Conservation (phyloP, 2,888 invertebrate genomes). For the Buathra laborator region DNA sequence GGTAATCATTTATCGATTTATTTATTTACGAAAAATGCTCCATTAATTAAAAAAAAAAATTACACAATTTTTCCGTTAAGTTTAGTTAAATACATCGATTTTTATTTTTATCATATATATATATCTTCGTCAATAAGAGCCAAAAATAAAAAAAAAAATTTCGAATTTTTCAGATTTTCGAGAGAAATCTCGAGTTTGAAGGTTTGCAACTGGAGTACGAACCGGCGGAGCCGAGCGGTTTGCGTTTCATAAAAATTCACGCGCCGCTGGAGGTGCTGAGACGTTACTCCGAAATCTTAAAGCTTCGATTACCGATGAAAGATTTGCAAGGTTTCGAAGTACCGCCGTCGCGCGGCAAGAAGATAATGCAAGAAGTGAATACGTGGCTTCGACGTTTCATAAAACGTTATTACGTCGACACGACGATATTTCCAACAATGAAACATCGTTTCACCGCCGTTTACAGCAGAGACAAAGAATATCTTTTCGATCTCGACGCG, state of each 20-base stretch:
- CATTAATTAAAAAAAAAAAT: background rate
- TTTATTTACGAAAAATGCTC: background rate
- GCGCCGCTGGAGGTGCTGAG: conserved; percentile 93
- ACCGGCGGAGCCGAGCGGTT: conserved; percentile 88
- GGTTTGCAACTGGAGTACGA: conserved; percentile 92
- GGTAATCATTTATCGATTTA: conserved; percentile 68
- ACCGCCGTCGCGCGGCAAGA: conserved; percentile 88
- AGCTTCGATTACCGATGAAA: conserved; percentile 97
- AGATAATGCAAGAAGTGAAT: conserved; percentile 86
- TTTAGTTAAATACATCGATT: no score
- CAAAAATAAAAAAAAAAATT: background rate
- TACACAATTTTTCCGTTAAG: no score
- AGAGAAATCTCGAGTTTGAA: conserved; percentile 90
- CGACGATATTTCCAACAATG: conserved; percentile 90
- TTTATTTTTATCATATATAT: background rate
- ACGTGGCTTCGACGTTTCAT: conserved; percentile 87
- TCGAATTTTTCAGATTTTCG: conserved; percentile 87
- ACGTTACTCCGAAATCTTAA: conserved; percentile 96
- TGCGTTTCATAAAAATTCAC: conserved; percentile 95
- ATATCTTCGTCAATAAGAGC: background rate
- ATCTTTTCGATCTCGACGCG: conserved; percentile 94
- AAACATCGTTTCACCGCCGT: conserved; percentile 94
- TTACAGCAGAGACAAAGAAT: conserved; percentile 96
- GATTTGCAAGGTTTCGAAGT: conserved; percentile 90
- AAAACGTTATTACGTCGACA: conserved; percentile 89